Evolutionary conservation across 92 coral and sea anemone species (phyloP).

Genomic region (Parazoanthus atlanticus): DNA sequence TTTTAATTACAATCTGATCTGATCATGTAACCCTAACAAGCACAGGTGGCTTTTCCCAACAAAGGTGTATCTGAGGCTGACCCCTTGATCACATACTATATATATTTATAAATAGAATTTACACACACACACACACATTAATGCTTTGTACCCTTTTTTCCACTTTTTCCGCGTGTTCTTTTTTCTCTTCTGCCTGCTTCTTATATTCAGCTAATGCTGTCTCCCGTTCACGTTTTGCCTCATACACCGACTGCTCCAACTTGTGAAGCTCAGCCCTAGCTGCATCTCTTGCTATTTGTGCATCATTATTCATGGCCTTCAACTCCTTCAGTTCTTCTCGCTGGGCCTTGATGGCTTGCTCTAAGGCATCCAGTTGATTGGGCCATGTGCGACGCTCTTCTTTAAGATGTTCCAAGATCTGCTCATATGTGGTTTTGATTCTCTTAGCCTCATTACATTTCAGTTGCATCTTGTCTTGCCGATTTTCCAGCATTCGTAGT

Average conservation of each 20-base stretch:
- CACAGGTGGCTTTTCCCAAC: too few species aligned
- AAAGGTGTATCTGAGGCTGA: too few species aligned
- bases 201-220: conserved; percentile 94
- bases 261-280: conserved; percentile 95
- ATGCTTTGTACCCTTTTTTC: conserved; percentile 84
- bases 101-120: too few species aligned
- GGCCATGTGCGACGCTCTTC: conserved; percentile 98
- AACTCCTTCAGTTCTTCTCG: conserved; percentile 90
- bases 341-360: conserved; percentile 85
- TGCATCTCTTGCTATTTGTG: conserved; percentile 96
- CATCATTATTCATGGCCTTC: conserved; percentile 95
- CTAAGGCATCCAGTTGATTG: conserved; percentile 86
- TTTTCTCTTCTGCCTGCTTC: conserved; percentile 98
- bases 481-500: conserved; percentile 90
- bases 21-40: too few species aligned
- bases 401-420: conserved; percentile 80
- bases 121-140: neutral
- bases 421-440: conserved; percentile 89
- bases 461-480: conserved; percentile 90
- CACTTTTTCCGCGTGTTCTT: conserved; percentile 98
- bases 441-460: conserved; percentile 91
- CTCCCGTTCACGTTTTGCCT: conserved; percentile 94
- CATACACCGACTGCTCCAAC: conserved; percentile 95
- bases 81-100: too few species aligned
- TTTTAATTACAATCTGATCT: too few species aligned